Evolutionary conservation across 2,888 invertebrate genomes (phyloP), one percentile per base, ranked within the genome.

Genomic region (Campoletis raptor): DNA sequence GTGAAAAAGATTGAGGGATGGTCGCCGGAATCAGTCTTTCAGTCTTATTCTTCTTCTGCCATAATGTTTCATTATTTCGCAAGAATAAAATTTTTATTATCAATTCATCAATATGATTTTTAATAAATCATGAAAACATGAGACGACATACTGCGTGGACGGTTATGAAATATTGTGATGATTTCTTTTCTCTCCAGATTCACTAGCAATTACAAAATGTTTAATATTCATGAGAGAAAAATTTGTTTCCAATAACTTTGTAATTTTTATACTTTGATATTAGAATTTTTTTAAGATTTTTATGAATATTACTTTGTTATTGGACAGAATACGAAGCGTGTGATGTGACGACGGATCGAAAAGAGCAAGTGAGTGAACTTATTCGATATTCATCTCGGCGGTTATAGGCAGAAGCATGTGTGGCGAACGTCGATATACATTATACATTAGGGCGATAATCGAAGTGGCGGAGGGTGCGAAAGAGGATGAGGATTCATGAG

Each of bases 401-500:
- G 69, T 82, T 79, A 52, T 15, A 48, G 48, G 61, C 10, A 64
- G 80, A 57, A 15, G 67, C 48, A 64, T 80, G 74, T 69, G 80
- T 42, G 74, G 78, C 79, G 82, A 74, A 82, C 61, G 74, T 30
- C 61, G 69, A 82, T 82, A 79, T 85, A 82, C 67, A 85, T 85
- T 82, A 85, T 85, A 82, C 85, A 85, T 82, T 52, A 79, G 85
- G 67, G 48, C 36, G 81, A 85, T 85, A 81, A 85, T 85, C 85
- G 85, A 85, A 78, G 73, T 48, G 81, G 77, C 73, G 57, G 57
- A 85, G 81, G 80, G 84, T 84, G 80, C 80, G 80, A 80, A 72
- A 67, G 81, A 72, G 30, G 57, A 73, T 42, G 66, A 24, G 52
- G 54, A 73, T 57, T 67, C 78, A 81, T 78, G 85, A 78, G 70